Conservation (phyloP, 2,888 invertebrate genomes). For the Lithophane ornitopus region DNA sequence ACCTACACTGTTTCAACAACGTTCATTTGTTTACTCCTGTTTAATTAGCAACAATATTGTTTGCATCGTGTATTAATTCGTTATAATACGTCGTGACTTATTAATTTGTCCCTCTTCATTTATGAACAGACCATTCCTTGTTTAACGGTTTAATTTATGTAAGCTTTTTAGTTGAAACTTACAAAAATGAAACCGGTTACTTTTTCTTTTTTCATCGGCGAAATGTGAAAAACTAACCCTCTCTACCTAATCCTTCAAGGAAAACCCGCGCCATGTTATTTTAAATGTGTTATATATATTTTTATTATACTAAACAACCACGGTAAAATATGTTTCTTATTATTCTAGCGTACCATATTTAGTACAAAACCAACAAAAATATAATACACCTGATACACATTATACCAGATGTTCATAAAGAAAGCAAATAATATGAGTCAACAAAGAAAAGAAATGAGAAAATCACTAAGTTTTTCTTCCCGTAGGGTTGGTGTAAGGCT, state of each 20-base stretch:
- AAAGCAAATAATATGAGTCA: slow-evolving; percentile 32
- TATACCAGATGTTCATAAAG: slow-evolving; percentile 19
- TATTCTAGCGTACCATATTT: background rate
- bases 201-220: too few relatives aligned
- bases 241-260: too few relatives aligned
- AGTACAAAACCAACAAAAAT: background rate
- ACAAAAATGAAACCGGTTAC: too few relatives aligned
- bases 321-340: too few relatives aligned
- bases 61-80: slow-evolving; percentile 21
- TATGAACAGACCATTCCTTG: background rate
- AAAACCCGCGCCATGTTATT: too few relatives aligned
- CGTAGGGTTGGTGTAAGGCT: background rate
- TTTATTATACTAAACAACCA: too few relatives aligned
- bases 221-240: too few relatives aligned
- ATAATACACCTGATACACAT: background rate
- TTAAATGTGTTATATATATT: too few relatives aligned
- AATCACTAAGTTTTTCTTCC: slow-evolving; percentile 2
- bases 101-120: background rate
- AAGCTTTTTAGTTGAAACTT: too few relatives aligned
- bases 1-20: background rate
- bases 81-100: too few relatives aligned
- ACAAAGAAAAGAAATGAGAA: slow-evolving; percentile 30
- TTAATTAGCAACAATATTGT: slow-evolving; percentile 38
- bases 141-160: too few relatives aligned
- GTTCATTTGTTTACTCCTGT: slow-evolving; percentile 30